These are phyloP conservation scores for Conus ventricosus DNA, from an alignment of 1,140 invertebrate genomes.

Conservation along the genomic window DNA sequence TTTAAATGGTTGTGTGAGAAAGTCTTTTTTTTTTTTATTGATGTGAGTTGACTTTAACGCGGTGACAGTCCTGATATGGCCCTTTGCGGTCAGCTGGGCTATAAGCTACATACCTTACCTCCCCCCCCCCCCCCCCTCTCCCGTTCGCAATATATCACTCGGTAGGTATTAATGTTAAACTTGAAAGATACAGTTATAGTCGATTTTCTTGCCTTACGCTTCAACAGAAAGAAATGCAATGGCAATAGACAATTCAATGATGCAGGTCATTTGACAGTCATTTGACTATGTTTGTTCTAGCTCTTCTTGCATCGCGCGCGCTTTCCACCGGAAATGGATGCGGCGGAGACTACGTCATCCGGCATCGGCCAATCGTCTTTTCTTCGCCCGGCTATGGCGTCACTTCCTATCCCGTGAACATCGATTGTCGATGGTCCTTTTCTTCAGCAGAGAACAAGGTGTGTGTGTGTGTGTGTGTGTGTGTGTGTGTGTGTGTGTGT, in stretches of 20 bases:
- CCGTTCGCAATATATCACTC: too few relatives aligned
- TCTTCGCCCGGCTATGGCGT: conserved; percentile 20
- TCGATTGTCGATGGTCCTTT: neutral
- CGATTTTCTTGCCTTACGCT: too few relatives aligned
- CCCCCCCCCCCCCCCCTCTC: too few relatives aligned
- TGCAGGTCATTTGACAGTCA: neutral
- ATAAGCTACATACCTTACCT: too few relatives aligned
- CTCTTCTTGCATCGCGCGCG: neutral
- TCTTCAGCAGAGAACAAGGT: neutral
- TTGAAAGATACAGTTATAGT: too few relatives aligned
- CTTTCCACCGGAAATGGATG: conserved; percentile 3
- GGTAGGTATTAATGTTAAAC: too few relatives aligned
- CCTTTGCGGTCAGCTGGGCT: too few relatives aligned
- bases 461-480: neutral
- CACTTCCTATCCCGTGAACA: conserved; percentile 8
- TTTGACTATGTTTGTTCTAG: neutral
- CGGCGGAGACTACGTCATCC: conserved; percentile 26
- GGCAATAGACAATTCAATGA: neutral
- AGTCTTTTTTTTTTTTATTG: too few relatives aligned
- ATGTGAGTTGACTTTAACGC: too few relatives aligned
- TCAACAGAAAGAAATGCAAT: neutral
- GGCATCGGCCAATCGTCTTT: neutral
- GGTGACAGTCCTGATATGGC: too few relatives aligned
- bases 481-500: too few relatives aligned
- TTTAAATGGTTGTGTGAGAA: too few relatives aligned